Evolutionary conservation across 2,113 vertebrate species (phyloP).

Genomic region (Bucco capensis): DNA sequence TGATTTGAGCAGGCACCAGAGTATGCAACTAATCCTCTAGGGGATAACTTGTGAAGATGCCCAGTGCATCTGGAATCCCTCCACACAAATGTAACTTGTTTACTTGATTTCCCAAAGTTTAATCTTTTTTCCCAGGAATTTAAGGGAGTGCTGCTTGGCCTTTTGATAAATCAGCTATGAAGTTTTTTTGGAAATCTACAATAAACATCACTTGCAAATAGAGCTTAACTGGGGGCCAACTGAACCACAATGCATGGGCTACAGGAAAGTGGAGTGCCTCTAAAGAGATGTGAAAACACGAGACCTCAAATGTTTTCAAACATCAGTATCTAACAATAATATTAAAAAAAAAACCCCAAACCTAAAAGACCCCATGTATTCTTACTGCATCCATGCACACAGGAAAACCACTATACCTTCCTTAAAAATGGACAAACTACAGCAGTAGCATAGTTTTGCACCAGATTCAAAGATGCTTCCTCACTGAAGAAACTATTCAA

Average conservation of each 20-base stretch:
- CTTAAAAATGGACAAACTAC: not conserved
- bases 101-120: not conserved
- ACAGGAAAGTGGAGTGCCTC: not conserved
- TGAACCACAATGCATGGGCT: not conserved
- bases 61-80: not conserved
- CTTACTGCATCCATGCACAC: not conserved
- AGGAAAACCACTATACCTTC: not conserved
- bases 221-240: not conserved
- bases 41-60: not conserved
- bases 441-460: not conserved
- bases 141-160: not conserved
- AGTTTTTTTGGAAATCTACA: not conserved
- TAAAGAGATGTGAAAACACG: not conserved
- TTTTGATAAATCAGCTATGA: not conserved
- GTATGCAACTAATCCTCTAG: not conserved
- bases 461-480: not conserved
- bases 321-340: not conserved
- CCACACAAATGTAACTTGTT: not conserved
- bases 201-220: not conserved
- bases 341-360: accelerated
- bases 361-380: not conserved
- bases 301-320: not conserved
- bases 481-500: not conserved
- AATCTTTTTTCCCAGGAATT: not conserved
- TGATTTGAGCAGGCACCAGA: not conserved